A percentile compares a stretch with the other conserved stretches of the same genome.
Conservation (phyloP, 2,888 invertebrate species). For the Cloeon dipterum region DNA sequence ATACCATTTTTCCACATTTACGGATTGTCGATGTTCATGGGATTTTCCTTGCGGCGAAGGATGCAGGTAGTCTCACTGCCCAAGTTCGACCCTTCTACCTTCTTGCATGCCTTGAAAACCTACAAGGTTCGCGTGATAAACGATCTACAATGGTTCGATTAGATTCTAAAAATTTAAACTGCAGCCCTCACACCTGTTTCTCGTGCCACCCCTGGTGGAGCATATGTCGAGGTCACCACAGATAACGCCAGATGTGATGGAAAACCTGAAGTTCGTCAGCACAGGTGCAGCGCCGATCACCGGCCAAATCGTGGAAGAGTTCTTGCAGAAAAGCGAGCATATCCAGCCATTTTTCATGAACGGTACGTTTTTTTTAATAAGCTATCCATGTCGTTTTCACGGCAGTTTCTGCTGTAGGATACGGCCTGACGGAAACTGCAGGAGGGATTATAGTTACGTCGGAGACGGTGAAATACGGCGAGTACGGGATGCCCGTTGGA, state of each 20-base stretch:
- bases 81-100: conserved; percentile 44
- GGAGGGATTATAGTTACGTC: background rate
- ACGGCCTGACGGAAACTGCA: conserved; percentile 5
- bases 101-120: conserved; percentile 34
- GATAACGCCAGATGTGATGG: conserved; percentile 9
- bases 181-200: conserved; percentile 13
- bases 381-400: too few relatives aligned
- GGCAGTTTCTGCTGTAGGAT: too few relatives aligned
- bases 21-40: conserved; percentile 44
- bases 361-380: too few relatives aligned
- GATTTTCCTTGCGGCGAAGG: conserved; percentile 32
- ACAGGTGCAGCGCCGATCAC: conserved; percentile 6
- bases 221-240: conserved; percentile 22
- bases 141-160: too few relatives aligned
- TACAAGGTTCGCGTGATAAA: conserved; percentile 22
- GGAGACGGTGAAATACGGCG: background rate
- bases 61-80: conserved; percentile 41
- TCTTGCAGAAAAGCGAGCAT: conserved; percentile 1
- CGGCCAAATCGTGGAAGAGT: conserved; percentile 2
- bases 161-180: background rate
- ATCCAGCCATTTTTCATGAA: conserved; percentile 3
- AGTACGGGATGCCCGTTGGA: conserved; percentile 2
- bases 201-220: conserved; percentile 24
- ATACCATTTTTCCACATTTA: conserved; percentile 63
- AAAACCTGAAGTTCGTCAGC: background rate